Evolutionary conservation across 2,797 vertebrate species (phyloP).

Genomic region (Momotus momota): DNA sequence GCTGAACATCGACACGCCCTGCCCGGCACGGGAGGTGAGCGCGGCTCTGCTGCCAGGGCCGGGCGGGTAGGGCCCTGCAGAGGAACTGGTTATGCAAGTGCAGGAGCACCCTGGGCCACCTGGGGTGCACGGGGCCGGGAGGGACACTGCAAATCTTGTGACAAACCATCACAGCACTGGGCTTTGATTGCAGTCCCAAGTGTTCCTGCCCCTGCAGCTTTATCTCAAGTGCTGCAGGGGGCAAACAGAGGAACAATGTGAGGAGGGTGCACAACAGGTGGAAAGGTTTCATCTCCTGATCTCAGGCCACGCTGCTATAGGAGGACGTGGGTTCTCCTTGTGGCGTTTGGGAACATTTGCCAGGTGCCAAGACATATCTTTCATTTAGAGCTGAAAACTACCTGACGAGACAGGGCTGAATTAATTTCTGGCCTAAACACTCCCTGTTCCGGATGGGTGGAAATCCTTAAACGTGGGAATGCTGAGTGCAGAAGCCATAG

Average conservation of each 20-base stretch:
- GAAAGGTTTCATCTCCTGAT: not conserved
- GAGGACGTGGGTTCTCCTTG: not conserved
- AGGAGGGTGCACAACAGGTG: not conserved
- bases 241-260: not conserved
- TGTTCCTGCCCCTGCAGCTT: not conserved
- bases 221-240: not conserved
- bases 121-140: not conserved
- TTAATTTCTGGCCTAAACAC: not conserved
- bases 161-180: fast-evolving
- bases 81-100: not conserved
- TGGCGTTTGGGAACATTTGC: not conserved
- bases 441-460: not conserved
- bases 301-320: not conserved
- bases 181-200: not conserved
- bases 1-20: not conserved
- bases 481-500: not conserved
- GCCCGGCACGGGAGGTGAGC: not conserved
- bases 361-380: not conserved
- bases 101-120: too few relatives aligned
- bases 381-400: not conserved
- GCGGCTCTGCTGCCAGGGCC: fast-evolving
- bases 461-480: not conserved
- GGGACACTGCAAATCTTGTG: not conserved
- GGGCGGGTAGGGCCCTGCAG: not conserved
- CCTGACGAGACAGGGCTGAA: not conserved